Evolutionary conservation across 2,797 vertebrate species (phyloP).

Genomic region (Hybognathus amarus): DNA sequence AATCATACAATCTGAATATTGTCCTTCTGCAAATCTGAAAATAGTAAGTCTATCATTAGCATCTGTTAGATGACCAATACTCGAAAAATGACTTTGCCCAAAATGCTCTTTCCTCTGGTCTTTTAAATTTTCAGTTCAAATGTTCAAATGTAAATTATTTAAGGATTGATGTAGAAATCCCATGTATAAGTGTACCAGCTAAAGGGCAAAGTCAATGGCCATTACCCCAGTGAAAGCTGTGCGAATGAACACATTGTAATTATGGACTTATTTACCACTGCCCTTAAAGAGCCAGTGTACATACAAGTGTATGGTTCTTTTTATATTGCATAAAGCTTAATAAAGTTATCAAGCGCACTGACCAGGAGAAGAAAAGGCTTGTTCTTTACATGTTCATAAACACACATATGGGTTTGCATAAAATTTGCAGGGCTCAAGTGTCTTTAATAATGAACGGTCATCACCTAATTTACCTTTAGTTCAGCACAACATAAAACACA

Average conservation of each 20-base stretch:
- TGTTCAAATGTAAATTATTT: conserved; percentile 7
- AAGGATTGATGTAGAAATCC: not conserved
- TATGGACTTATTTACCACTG: conserved; percentile 29
- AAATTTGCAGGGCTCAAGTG: not conserved
- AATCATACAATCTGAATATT: not conserved
- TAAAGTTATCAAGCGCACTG: conserved; percentile 59
- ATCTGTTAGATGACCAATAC: not conserved
- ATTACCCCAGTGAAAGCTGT: conserved; percentile 20
- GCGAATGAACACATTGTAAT: conserved; percentile 24
- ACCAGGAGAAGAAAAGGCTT: conserved; percentile 22
- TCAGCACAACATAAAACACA: conserved; percentile 20
- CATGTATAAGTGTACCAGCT: not conserved
- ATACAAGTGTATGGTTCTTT: conserved; percentile 58
- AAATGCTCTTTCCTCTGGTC: not conserved
- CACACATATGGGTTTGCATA: conserved; percentile 12
- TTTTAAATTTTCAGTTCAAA: not conserved
- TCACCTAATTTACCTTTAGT: not conserved
- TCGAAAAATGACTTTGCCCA: not conserved
- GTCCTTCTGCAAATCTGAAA: conserved; percentile 12
- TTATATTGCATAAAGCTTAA: conserved; percentile 59
- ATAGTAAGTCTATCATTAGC: not conserved
- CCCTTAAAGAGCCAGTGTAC: conserved; percentile 52
- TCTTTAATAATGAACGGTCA: conserved; percentile 34
- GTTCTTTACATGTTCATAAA: conserved; percentile 8
- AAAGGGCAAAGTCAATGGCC: conserved; percentile 26